A percentile compares a stretch with the other conserved stretches of the same genome.
These are phyloP conservation scores for Corythoichthys intestinalis DNA, from an alignment of 2,113 vertebrate genomes.

Conservation along the genomic window DNA sequence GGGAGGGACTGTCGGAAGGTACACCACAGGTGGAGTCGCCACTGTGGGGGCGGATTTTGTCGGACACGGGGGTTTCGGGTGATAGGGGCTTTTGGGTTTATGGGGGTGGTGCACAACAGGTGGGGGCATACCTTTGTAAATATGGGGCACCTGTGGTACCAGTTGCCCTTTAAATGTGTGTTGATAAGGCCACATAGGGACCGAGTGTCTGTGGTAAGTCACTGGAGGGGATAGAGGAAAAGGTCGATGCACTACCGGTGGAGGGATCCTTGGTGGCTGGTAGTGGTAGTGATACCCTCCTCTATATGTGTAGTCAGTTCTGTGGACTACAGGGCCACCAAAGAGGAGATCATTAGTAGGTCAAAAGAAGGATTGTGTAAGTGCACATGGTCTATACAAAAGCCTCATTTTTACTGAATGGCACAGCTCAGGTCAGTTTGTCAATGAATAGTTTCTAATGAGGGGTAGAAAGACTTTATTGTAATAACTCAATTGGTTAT, in stretches of 20 bases:
- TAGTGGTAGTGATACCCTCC: slow-evolving; percentile 69
- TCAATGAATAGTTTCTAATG: neutral
- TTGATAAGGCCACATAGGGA: slow-evolving; percentile 42
- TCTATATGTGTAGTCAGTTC: slow-evolving; percentile 72
- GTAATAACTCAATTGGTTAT: no score
- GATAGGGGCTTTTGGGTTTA: slow-evolving; percentile 39
- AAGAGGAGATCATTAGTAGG: slow-evolving; percentile 65
- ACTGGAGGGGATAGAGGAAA: slow-evolving; percentile 49
- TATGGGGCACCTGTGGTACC: slow-evolving; percentile 36
- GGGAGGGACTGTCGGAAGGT: slow-evolving; percentile 18
- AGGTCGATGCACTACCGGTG: slow-evolving; percentile 53
- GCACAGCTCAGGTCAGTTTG: slow-evolving; percentile 1
- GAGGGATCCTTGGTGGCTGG: slow-evolving; percentile 57
- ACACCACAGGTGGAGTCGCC: slow-evolving; percentile 26
- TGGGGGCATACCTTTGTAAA: slow-evolving; percentile 44
- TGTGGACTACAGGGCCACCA: slow-evolving; percentile 70
- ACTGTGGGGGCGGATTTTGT: slow-evolving; percentile 30
- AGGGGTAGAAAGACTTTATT: neutral
- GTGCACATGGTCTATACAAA: slow-evolving; percentile 24
- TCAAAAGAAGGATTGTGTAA: slow-evolving; percentile 40
- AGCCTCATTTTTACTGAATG: neutral
- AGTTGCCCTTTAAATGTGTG: slow-evolving; percentile 49
- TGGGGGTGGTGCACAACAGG: slow-evolving; percentile 47
- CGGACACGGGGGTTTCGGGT: slow-evolving; percentile 42
- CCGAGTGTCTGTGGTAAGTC: slow-evolving; percentile 56